Evolutionary conservation across 2,888 invertebrate species (phyloP).

Genomic region (Allolobophora icterica): DNA sequence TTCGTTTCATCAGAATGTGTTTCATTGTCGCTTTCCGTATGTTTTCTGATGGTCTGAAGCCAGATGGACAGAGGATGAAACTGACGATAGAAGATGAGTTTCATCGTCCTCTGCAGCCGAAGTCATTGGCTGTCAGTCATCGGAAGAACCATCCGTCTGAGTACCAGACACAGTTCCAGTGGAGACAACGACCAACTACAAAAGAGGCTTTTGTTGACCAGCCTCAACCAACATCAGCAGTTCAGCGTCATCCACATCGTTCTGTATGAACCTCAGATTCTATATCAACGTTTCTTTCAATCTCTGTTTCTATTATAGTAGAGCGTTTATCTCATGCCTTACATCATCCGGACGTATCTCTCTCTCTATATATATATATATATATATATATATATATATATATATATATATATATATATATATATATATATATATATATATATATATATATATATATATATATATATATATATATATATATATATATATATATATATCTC

Average conservation of each 20-base stretch:
- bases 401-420: no score
- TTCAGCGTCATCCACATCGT: background rate
- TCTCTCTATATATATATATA: no score
- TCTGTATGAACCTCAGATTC: slow-evolving; percentile 4
- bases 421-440: no score
- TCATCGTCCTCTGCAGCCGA: background rate
- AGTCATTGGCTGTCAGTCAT: background rate
- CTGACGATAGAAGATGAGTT: background rate
- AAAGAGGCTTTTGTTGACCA: background rate
- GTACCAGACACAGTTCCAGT: background rate
- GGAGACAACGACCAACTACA: background rate
- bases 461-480: no score
- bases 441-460: no score
- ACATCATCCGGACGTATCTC: no score
- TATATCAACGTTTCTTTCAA: background rate
- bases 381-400: no score
- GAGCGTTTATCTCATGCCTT: no score
- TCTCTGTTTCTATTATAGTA: background rate
- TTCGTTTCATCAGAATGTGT: background rate
- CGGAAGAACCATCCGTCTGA: background rate
- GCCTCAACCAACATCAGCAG: background rate
- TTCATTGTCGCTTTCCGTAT: background rate
- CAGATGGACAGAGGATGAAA: background rate
- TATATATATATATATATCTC: no score
- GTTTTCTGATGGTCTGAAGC: background rate